Evolutionary conservation across 30 jellyfish, hydroid and myxozoan genomes (phyloP), one percentile per base, ranked within the genome.

Genomic region (Cassiopea xamachana): DNA sequence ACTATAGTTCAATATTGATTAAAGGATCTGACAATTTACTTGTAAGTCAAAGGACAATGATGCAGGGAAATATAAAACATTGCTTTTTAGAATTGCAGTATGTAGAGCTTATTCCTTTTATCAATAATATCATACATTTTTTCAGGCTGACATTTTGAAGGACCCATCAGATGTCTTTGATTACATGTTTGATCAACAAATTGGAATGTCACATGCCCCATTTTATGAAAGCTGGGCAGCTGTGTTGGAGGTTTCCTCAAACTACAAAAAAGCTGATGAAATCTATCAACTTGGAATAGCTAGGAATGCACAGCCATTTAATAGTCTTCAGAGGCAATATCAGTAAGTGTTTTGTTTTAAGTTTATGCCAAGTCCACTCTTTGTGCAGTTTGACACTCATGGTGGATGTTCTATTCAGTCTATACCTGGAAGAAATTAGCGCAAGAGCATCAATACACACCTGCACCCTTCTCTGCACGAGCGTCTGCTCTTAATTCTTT

Each of bases 191-290:
- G 89, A 74, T 49, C 93, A 92, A 75, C 86, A 85, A 27, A 91
- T 95, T 61, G 96, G 99, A 17, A 75, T 93, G 50, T 7, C 83
- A 47, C 90, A 60, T 27, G 92, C 98, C 45, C 43, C 48, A 2
- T 96, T 88, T 72, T 96, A 92, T 78, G 94, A 79, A 70, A 77
- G 61, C 77, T 96, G 98, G 98, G 98, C 97, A 8, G 84, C 60
- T 48, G 79, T 80, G 45, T 87, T 96, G 18, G 99, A 92, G 83
- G 39, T 18, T 1, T 51, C 58, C 44, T 92, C 86, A n/a, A 67
- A 97, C 48, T 69, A 17, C 60, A 81, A 84, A 69, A 81, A 85
- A 50, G 97, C 98, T 1, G 96, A 85, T 78, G 99, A 96, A 77
- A 94, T 96, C 17, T 91, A 81, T 59, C 78, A 84, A 18, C 58